These are phyloP conservation scores for Saturnia japonica DNA, from an alignment of 2,888 invertebrate species.

Conservation along the genomic window DNA sequence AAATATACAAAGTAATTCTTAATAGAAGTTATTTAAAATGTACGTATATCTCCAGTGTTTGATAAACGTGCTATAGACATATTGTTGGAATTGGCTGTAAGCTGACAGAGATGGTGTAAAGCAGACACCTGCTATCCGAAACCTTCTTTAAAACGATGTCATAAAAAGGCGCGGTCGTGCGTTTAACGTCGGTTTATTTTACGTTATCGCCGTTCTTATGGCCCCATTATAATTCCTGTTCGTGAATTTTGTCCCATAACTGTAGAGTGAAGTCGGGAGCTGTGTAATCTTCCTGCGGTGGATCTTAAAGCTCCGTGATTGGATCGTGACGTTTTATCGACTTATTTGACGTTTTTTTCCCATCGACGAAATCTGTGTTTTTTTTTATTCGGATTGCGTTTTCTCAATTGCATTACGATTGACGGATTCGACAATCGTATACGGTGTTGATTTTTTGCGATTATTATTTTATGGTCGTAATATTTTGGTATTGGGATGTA, in stretches of 20 bases:
- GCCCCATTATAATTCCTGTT: conserved; percentile 56
- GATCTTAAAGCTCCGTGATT: conserved; percentile 65
- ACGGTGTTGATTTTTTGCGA: background rate
- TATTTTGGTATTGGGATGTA: background rate
- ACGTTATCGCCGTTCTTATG: conserved; percentile 33
- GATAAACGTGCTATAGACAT: background rate
- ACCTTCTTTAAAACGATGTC: background rate
- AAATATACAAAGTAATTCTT: background rate
- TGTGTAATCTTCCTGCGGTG: conserved; percentile 63
- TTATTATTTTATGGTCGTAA: no score
- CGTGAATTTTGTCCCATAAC: conserved; percentile 65
- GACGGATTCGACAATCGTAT: background rate
- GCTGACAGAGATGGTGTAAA: background rate
- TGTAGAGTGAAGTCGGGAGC: conserved; percentile 41
- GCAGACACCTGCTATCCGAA: conserved; percentile 3
- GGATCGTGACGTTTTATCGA: conserved; percentile 63
- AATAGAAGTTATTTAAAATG: background rate
- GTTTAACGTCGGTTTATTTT: background rate
- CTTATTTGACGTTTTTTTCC: conserved; percentile 34
- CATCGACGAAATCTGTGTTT: conserved; percentile 1
- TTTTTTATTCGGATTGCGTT: conserved; percentile 18
- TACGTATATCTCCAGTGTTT: background rate
- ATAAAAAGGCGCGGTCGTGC: conserved; percentile 5
- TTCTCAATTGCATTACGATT: conserved; percentile 18
- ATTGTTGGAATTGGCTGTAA: background rate